Conservation (phyloP, 2,797 vertebrate genomes). For the Enteromius afrohamiltoni region DNA sequence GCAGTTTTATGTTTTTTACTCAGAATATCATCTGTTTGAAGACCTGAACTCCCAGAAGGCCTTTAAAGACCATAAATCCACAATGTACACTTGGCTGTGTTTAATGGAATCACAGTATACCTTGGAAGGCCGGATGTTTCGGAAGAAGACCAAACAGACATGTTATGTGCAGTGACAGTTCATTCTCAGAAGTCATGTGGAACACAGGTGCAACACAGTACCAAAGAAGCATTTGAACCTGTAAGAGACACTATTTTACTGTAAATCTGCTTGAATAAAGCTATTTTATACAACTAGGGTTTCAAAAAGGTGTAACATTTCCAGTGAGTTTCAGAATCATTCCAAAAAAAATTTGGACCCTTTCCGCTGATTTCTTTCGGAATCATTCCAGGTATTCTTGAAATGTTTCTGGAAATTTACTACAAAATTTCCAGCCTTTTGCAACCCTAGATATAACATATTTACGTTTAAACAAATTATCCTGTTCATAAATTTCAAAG, state of each 20-base stretch:
- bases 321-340: no score
- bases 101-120: conserved; percentile 59
- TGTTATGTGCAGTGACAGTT: conserved; percentile 48
- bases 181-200: conserved; percentile 34
- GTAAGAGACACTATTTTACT: neutral
- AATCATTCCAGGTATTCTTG: no score
- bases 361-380: no score
- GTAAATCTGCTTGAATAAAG: neutral
- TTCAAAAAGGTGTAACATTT: no score
- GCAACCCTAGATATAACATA: no score
- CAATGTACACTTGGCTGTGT: conserved; percentile 49
- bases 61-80: conserved; percentile 61
- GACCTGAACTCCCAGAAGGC: conserved; percentile 54
- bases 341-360: no score
- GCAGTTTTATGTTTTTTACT: conserved; percentile 59
- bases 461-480: neutral
- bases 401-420: no score
- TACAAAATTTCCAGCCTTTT: no score
- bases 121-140: conserved; percentile 55
- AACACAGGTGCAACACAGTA: conserved; percentile 39
- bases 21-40: conserved; percentile 65
- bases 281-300: neutral
- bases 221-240: conserved; percentile 2
- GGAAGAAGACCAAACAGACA: conserved; percentile 28
- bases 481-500: neutral